Evolutionary conservation across 1,140 invertebrate genomes (phyloP).

Genomic region (Lepidurus packardi): DNA sequence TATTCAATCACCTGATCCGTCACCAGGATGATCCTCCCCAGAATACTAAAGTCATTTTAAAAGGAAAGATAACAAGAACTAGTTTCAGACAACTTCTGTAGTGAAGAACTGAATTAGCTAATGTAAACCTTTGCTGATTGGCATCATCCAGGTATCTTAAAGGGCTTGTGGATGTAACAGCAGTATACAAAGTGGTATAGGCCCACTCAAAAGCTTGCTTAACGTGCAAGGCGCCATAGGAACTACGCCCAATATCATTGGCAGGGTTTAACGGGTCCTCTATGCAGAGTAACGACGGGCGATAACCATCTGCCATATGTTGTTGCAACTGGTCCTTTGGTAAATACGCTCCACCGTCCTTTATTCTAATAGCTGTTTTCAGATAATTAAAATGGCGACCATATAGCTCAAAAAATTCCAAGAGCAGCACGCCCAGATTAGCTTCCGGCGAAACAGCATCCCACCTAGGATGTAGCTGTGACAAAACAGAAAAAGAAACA

Average conservation of each 20-base stretch:
- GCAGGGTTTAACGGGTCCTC: slow-evolving; percentile 93
- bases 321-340: slow-evolving; percentile 85
- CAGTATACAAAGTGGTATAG: slow-evolving; percentile 75
- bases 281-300: slow-evolving; percentile 89
- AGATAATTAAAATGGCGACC: slow-evolving; percentile 95
- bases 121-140: slow-evolving; percentile 48
- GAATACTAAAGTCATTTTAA: slow-evolving; percentile 54
- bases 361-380: slow-evolving; percentile 88
- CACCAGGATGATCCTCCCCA: slow-evolving; percentile 83
- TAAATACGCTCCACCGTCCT: slow-evolving; percentile 88
- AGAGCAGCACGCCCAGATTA: slow-evolving; percentile 88
- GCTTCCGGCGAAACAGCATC: slow-evolving; percentile 54
- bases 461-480: slow-evolving; percentile 64
- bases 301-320: slow-evolving; percentile 87
- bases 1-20: slow-evolving; percentile 92
- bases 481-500: slow-evolving; percentile 40
- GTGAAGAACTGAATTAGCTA: background rate
- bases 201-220: slow-evolving; percentile 94
- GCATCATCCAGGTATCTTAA: slow-evolving; percentile 53
- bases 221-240: slow-evolving; percentile 82
- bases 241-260: slow-evolving; percentile 95
- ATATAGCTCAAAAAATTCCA: slow-evolving; percentile 97
- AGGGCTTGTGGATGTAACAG: slow-evolving; percentile 58
- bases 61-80: slow-evolving; percentile 34
- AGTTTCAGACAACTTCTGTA: background rate